These are phyloP conservation scores for Schlechtendalia chinensis DNA, from an alignment of 1,140 invertebrate genomes.

Conservation along the genomic window DNA sequence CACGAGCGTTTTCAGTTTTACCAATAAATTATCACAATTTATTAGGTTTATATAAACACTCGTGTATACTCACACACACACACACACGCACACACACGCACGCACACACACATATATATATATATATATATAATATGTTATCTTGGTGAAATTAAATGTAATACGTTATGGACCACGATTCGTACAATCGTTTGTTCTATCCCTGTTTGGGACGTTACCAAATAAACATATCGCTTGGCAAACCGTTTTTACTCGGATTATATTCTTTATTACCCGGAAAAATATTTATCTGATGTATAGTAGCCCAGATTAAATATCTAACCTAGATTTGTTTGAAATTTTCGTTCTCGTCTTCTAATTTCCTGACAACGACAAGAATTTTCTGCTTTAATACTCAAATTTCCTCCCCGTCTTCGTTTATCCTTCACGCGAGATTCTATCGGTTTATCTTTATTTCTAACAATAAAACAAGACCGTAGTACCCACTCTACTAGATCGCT, in stretches of 20 bases:
- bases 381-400: background rate
- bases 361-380: background rate
- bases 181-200: background rate
- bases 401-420: background rate
- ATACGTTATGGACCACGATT: background rate
- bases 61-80: no score
- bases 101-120: no score
- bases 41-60: no score
- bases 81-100: no score
- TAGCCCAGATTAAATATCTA: background rate
- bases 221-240: background rate
- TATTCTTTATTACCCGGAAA: background rate
- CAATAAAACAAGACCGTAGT: background rate
- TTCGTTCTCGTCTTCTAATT: background rate
- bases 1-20: no score
- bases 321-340: background rate
- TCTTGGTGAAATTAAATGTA: background rate
- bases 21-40: no score
- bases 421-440: background rate
- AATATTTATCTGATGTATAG: conserved; percentile 1
- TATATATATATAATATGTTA: no score
- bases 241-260: background rate
- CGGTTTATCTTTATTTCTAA: background rate
- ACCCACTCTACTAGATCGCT: background rate
- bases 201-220: background rate